A percentile compares a stretch with the other conserved stretches of the same genome.
phyloP scores from a whole-genome alignment of 2,113 vertebrate genomes.

The Stigmatopora argus region DNA sequence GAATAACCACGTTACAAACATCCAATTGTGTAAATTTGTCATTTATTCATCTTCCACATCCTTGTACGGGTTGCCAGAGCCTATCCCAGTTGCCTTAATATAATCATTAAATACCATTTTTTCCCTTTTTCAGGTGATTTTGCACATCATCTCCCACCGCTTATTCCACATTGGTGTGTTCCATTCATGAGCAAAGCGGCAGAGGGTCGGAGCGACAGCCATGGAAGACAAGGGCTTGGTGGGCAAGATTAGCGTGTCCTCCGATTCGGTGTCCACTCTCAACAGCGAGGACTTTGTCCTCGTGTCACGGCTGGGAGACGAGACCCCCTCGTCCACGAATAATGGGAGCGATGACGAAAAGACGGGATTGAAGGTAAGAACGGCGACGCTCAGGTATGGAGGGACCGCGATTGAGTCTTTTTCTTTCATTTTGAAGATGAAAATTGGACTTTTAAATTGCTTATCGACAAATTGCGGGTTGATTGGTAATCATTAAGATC shows the following conservation, averaged over 20 bases:
- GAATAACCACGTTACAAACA: too few relatives aligned
- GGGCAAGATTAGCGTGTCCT: conserved; percentile 99
- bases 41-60: too few relatives aligned
- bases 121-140: conserved; percentile 88
- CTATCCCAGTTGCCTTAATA: neutral
- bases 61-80: too few relatives aligned
- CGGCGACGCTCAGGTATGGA: conserved; percentile 33
- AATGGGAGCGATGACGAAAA: conserved; percentile 99
- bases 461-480: neutral
- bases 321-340: conserved; percentile 94
- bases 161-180: conserved; percentile 45
- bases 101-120: conserved; percentile 19
- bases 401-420: neutral
- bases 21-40: too few relatives aligned
- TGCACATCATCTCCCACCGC: conserved; percentile 75
- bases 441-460: neutral
- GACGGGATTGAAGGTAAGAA: conserved; percentile 97
- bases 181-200: conserved; percentile 90
- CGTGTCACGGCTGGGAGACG: conserved; percentile 96
- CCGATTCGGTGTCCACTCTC: conserved; percentile 98
- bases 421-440: neutral
- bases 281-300: conserved; percentile 99
- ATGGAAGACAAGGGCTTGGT: conserved; percentile 99
- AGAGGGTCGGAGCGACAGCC: conserved; percentile 83
- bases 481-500: too few relatives aligned